Conservation (phyloP, 2,888 invertebrate species). For the Drosophila anomelani region DNA sequence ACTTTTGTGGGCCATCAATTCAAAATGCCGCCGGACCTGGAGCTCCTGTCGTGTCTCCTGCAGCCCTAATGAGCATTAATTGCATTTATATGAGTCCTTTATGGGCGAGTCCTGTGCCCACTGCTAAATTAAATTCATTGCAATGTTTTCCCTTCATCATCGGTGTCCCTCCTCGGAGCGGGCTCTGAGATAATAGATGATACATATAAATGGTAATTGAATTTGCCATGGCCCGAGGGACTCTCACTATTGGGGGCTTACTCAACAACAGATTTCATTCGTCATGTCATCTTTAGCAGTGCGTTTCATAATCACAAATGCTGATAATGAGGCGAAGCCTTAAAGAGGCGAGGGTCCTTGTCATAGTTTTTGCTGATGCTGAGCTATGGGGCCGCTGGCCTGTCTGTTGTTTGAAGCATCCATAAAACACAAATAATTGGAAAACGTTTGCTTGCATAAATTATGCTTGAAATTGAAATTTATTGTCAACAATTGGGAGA, state of each 20-base stretch:
- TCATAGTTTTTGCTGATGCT: conserved; percentile 13
- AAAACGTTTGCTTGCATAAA: conserved; percentile 70
- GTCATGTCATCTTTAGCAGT: neutral
- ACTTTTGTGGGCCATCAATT: conserved; percentile 31
- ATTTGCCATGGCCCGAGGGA: conserved; percentile 1
- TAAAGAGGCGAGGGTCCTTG: neutral
- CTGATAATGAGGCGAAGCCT: no score
- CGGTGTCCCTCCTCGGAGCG: neutral
- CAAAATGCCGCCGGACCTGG: conserved; percentile 18
- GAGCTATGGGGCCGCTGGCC: neutral
- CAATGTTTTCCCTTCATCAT: conserved; percentile 6
- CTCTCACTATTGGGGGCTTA: neutral
- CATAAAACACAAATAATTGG: conserved; percentile 46
- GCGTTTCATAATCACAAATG: neutral
- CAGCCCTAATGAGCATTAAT: conserved; percentile 44
- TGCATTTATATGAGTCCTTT: conserved; percentile 29
- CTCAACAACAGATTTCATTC: neutral
- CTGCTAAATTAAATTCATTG: conserved; percentile 25
- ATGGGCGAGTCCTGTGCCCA: neutral
- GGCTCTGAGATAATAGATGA: conserved; percentile 2
- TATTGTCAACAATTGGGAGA: conserved; percentile 40
- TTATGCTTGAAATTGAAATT: conserved; percentile 68
- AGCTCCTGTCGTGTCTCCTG: conserved; percentile 8
- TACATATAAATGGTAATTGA: conserved; percentile 13
- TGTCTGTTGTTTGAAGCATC: neutral